Conservation (phyloP, 53 echinoderm and acorn worm species). For the Glandiceps talaboti region DNA sequence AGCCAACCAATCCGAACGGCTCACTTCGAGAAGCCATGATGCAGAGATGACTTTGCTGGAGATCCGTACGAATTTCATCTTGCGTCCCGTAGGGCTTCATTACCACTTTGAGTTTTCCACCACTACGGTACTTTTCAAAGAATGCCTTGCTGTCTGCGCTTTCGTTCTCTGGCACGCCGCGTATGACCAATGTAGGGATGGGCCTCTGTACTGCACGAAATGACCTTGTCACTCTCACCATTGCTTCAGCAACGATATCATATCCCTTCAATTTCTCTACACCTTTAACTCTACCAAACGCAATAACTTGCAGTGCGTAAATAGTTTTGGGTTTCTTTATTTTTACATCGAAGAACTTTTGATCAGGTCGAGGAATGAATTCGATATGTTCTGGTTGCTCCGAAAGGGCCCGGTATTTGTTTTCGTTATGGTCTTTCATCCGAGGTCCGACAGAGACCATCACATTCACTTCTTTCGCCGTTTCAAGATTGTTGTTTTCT, state of each 20-base stretch:
- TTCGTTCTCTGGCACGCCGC: neutral
- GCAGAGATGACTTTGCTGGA: neutral
- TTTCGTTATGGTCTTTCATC: neutral
- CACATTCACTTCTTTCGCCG: neutral
- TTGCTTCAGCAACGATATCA: neutral
- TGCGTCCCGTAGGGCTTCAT: neutral
- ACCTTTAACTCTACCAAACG: neutral
- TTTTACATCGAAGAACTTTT: neutral
- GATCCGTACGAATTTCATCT: neutral
- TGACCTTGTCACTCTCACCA: neutral
- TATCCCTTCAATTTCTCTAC: neutral
- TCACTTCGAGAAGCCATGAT: neutral
- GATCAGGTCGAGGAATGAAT: neutral
- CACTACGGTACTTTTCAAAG: neutral
- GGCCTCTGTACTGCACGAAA: neutral
- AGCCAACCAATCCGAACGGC: neutral
- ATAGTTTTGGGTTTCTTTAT: too few relatives aligned
- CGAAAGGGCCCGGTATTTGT: neutral
- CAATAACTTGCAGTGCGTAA: neutral
- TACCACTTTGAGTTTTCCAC: neutral
- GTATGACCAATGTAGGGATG: neutral
- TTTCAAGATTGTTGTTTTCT: neutral
- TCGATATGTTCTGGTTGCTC: neutral
- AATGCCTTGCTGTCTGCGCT: neutral
- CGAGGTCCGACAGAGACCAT: neutral